phyloP scores from a whole-genome alignment of 1,140 invertebrate species.

The Anadara kagoshimensis region DNA sequence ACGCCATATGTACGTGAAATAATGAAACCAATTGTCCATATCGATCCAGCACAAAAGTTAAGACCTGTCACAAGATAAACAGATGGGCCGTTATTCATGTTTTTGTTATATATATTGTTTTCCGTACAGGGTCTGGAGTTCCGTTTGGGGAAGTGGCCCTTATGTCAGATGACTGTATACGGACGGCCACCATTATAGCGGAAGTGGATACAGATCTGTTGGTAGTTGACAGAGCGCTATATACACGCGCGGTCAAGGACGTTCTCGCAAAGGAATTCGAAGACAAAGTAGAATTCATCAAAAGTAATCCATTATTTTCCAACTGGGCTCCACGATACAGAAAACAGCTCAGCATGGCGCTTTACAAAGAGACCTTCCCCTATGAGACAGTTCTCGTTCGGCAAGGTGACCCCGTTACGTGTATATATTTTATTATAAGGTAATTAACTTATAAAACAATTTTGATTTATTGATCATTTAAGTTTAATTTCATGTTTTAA shows the following conservation, averaged over 20 bases:
- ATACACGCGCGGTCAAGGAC: constrained; percentile 69
- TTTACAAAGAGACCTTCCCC: constrained; percentile 65
- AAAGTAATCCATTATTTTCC: constrained; percentile 60
- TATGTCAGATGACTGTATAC: constrained; percentile 64
- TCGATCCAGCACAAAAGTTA: no score
- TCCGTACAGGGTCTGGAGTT: constrained; percentile 61
- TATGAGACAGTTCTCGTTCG: constrained; percentile 65
- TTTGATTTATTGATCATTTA: no score
- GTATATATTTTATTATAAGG: constrained; percentile 72
- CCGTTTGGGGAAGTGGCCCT: constrained; percentile 72
- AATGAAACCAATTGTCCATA: no score
- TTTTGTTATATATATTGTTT: no score
- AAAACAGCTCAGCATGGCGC: constrained; percentile 71
- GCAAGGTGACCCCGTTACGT: constrained; percentile 65
- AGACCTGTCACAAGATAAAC: no score
- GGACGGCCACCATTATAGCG: constrained; percentile 68
- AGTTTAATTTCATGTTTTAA: no score
- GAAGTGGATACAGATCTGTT: constrained; percentile 67
- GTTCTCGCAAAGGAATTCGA: constrained; percentile 69
- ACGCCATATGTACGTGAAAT: no score
- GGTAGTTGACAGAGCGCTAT: constrained; percentile 67
- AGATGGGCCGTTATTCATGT: no score
- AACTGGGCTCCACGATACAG: constrained; percentile 70
- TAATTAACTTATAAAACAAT: constrained; percentile 41
- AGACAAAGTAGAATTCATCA: constrained; percentile 69